Percentiles rank a stretch among this genome's conserved stretches.
These are phyloP conservation scores for Microctonus brassicae DNA, from an alignment of 2,888 invertebrate genomes.

Conservation along the genomic window DNA sequence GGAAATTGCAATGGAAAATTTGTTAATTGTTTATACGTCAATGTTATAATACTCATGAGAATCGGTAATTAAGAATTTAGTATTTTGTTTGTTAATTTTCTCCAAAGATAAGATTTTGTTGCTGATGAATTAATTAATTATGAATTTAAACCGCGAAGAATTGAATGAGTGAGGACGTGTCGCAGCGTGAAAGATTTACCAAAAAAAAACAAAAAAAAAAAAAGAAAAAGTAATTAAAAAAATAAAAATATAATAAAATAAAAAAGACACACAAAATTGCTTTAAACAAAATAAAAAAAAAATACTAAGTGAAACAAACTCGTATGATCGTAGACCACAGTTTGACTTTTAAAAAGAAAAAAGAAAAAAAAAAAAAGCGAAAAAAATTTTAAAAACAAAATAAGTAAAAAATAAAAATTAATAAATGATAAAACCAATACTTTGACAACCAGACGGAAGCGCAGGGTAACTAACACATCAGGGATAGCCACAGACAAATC, in stretches of 20 bases:
- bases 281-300: constrained; percentile 27
- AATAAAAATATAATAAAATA: constrained; percentile 17
- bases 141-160: constrained; percentile 5
- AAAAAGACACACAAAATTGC: constrained; percentile 20
- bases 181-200: constrained; percentile 30
- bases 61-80: neutral
- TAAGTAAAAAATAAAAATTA: constrained; percentile 51
- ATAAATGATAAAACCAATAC: constrained; percentile 66
- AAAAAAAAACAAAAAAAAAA: constrained; percentile 21
- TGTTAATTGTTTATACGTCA: neutral
- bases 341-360: constrained; percentile 33
- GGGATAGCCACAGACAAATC: constrained; percentile 71
- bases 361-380: constrained; percentile 25
- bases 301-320: constrained; percentile 23
- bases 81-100: constrained; percentile 12
- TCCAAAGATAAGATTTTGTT: constrained; percentile 19
- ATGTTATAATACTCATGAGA: neutral
- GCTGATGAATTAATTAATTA: neutral
- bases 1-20: constrained; percentile 7
- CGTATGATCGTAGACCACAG: constrained; percentile 43
- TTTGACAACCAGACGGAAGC: constrained; percentile 70
- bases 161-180: constrained; percentile 39
- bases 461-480: constrained; percentile 71
- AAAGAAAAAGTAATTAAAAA: constrained; percentile 25
- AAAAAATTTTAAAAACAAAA: constrained; percentile 37